phyloP scores from a whole-genome alignment of 2,888 invertebrate species.

The Mimachlamys varia region DNA sequence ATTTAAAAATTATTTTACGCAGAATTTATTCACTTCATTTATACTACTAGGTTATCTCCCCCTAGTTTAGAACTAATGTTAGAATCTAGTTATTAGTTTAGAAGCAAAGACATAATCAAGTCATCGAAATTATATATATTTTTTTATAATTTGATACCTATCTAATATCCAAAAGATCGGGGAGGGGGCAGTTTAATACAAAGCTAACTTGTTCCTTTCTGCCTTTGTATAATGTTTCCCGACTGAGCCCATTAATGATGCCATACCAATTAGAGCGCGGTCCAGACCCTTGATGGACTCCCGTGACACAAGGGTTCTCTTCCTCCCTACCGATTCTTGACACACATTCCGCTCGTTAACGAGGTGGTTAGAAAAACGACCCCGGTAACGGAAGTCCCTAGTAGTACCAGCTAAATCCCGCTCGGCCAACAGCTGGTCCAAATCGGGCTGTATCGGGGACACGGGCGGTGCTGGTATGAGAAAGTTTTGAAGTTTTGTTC shows the following conservation, averaged over 20 bases:
- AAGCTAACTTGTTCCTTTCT: neutral
- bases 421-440: conserved; percentile 1
- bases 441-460: conserved; percentile 25
- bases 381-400: conserved; percentile 10
- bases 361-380: conserved; percentile 4
- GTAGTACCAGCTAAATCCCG: neutral
- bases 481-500: conserved; percentile 23
- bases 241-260: neutral
- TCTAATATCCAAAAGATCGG: too few species aligned
- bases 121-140: too few species aligned
- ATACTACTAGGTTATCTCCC: too few species aligned
- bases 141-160: too few species aligned
- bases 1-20: too few species aligned
- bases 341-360: conserved; percentile 13
- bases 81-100: too few species aligned
- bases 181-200: too few species aligned
- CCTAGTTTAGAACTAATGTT: too few species aligned
- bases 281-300: conserved; percentile 5
- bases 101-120: too few species aligned
- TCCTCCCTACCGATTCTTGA: neutral
- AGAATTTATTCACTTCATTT: too few species aligned
- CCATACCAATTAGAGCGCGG: neutral
- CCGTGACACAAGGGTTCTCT: neutral
- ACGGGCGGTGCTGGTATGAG: conserved; percentile 28
- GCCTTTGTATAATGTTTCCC: neutral